phyloP scores from a whole-genome alignment of 2,888 invertebrate genomes.

The Phyllotreta striolata region DNA sequence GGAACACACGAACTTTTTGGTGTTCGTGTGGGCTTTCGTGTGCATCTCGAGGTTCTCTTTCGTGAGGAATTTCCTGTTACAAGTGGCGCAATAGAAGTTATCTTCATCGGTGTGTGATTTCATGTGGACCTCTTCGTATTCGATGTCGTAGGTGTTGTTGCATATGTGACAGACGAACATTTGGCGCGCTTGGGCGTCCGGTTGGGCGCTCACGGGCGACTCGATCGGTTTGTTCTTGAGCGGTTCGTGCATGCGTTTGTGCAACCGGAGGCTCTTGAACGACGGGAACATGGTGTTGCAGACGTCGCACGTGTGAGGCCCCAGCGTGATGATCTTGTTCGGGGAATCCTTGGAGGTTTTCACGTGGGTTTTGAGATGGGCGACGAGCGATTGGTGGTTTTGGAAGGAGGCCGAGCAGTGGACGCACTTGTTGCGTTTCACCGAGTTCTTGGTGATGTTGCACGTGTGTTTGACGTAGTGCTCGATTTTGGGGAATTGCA shows the following conservation, averaged over 20 bases:
- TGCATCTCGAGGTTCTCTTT: slow-evolving; percentile 75
- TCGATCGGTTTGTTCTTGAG: slow-evolving; percentile 66
- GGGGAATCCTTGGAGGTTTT: slow-evolving; percentile 35
- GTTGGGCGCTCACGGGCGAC: slow-evolving; percentile 59
- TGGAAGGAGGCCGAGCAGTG: slow-evolving; percentile 64
- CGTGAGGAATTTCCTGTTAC: slow-evolving; percentile 76
- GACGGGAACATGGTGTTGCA: slow-evolving; percentile 73
- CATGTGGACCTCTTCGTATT: slow-evolving; percentile 70
- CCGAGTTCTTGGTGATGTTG: slow-evolving; percentile 45
- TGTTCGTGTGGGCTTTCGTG: slow-evolving; percentile 71
- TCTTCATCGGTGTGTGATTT: slow-evolving; percentile 70
- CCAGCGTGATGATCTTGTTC: slow-evolving; percentile 45
- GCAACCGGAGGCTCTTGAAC: slow-evolving; percentile 73
- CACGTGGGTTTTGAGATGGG: slow-evolving; percentile 70
- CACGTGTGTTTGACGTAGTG: slow-evolving; percentile 63
- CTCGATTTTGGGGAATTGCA: slow-evolving; percentile 61
- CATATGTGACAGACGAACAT: slow-evolving; percentile 63
- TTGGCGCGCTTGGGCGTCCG: slow-evolving; percentile 47
- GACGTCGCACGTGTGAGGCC: slow-evolving; percentile 67
- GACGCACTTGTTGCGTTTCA: slow-evolving; percentile 62
- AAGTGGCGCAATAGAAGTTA: slow-evolving; percentile 70
- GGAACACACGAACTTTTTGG: slow-evolving; percentile 62
- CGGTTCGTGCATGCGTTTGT: slow-evolving; percentile 78
- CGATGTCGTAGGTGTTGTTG: slow-evolving; percentile 62
- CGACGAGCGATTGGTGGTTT: slow-evolving; percentile 60